A percentile compares a stretch with the other conserved stretches of the same genome.
phyloP scores from a whole-genome alignment of 2,888 invertebrate genomes.

The Apotomis betuletana region DNA sequence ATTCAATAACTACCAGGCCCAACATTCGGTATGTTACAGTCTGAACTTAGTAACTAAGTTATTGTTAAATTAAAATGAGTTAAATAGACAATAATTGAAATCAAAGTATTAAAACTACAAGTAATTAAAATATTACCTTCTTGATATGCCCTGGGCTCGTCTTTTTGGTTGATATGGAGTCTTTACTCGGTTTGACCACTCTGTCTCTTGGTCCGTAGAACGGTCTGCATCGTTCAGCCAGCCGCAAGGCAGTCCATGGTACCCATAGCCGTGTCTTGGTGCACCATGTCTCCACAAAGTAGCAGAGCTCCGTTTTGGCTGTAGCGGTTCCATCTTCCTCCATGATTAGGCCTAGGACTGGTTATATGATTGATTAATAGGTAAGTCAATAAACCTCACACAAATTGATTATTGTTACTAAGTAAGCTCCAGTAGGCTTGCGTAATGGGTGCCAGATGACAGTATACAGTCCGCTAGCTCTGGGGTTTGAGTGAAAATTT shows the following conservation, averaged over 20 bases:
- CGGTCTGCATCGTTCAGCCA: conserved; percentile 73
- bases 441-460: too few species aligned
- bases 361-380: not conserved
- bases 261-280: conserved; percentile 68
- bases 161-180: conserved; percentile 30
- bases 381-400: too few species aligned
- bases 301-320: conserved; percentile 68
- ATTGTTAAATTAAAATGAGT: too few species aligned
- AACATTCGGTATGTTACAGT: too few species aligned
- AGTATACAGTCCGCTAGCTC: too few species aligned
- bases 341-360: conserved; percentile 71
- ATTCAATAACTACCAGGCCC: too few species aligned
- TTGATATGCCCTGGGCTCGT: conserved; percentile 47
- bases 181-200: conserved; percentile 45
- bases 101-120: too few species aligned
- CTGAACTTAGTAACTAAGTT: too few species aligned
- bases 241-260: conserved; percentile 69
- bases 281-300: conserved; percentile 69
- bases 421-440: too few species aligned
- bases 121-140: conserved; percentile 56
- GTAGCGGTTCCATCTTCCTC: conserved; percentile 61
- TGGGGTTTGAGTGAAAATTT: too few species aligned
- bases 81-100: too few species aligned
- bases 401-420: too few species aligned
- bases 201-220: conserved; percentile 68